Evolutionary conservation across 2,888 invertebrate species (phyloP).

Genomic region (Tipula lateralis): DNA sequence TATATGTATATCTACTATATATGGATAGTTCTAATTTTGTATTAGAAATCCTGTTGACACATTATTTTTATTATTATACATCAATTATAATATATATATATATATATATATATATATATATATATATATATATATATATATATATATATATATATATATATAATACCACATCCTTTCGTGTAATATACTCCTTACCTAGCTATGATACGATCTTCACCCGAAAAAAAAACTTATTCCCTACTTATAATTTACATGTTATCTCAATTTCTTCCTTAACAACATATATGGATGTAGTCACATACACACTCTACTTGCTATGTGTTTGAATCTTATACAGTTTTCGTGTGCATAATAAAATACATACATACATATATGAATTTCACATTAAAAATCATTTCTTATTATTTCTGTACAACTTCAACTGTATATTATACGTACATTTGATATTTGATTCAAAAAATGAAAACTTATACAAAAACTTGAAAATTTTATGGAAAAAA

Average conservation of each 20-base stretch:
- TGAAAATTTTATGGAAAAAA: not conserved
- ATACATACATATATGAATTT: not conserved
- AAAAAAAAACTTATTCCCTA: not conserved
- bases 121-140: too few species aligned
- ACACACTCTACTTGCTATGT: not conserved
- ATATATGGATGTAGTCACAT: too few species aligned
- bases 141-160: too few species aligned
- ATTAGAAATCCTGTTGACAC: not conserved
- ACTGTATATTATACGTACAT: not conserved
- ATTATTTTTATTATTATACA: not conserved
- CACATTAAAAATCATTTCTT: not conserved
- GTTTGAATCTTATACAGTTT: not conserved
- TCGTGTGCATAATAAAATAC: not conserved
- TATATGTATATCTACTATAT: too few species aligned
- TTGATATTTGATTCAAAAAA: slow-evolving; percentile 20
- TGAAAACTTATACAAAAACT: slow-evolving; percentile 4
- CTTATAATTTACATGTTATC: not conserved
- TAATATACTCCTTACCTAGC: not conserved
- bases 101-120: too few species aligned
- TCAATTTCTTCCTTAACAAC: not conserved
- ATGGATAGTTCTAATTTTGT: not conserved
- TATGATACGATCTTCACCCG: not conserved
- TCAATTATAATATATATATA: too few species aligned
- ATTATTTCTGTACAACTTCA: not conserved
- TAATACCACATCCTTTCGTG: too few species aligned